Evolutionary conservation across 2,888 invertebrate genomes (phyloP).

Genomic region (Carcina quercana): DNA sequence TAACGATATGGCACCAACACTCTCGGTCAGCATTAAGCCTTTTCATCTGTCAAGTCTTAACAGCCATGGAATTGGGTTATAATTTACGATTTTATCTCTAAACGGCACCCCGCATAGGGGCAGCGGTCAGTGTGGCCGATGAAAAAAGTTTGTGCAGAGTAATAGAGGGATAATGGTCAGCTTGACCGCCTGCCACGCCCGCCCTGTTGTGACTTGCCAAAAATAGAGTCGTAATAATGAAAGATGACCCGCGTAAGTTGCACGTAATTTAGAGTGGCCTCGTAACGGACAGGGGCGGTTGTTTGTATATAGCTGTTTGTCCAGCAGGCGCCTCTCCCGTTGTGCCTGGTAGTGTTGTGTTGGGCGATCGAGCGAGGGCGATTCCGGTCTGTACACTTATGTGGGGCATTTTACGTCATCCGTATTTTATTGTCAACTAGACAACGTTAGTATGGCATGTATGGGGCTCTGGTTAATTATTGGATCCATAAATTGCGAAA

Average conservation of each 20-base stretch:
- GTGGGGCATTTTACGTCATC: constrained; percentile 55
- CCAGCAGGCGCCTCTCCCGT: constrained; percentile 43
- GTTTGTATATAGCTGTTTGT: constrained; percentile 43
- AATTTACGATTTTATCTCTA: constrained; percentile 73
- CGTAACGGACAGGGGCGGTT: constrained; percentile 44
- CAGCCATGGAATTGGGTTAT: constrained; percentile 71
- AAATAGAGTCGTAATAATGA: constrained; percentile 70
- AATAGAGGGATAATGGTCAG: constrained; percentile 54
- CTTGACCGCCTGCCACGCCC: constrained; percentile 54
- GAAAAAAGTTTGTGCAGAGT: constrained; percentile 52
- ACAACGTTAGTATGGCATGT: constrained; percentile 17
- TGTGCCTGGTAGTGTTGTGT: constrained; percentile 20
- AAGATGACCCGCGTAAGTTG: constrained; percentile 64
- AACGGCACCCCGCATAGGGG: constrained; percentile 63
- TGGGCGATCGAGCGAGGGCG: constrained; percentile 45
- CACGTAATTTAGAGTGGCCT: constrained; percentile 58
- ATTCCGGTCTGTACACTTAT: constrained; percentile 62
- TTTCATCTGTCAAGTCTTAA: constrained; percentile 72
- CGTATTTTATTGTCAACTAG: constrained; percentile 43
- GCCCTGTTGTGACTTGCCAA: constrained; percentile 68
- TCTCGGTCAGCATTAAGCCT: constrained; percentile 57
- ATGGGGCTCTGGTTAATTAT: too few relatives aligned
- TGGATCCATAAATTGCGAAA: too few relatives aligned
- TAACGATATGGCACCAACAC: constrained; percentile 60
- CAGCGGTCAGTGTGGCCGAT: constrained; percentile 56